Evolutionary conservation across 2,888 invertebrate genomes (phyloP).

Genomic region (Drosophila vallismaia): DNA sequence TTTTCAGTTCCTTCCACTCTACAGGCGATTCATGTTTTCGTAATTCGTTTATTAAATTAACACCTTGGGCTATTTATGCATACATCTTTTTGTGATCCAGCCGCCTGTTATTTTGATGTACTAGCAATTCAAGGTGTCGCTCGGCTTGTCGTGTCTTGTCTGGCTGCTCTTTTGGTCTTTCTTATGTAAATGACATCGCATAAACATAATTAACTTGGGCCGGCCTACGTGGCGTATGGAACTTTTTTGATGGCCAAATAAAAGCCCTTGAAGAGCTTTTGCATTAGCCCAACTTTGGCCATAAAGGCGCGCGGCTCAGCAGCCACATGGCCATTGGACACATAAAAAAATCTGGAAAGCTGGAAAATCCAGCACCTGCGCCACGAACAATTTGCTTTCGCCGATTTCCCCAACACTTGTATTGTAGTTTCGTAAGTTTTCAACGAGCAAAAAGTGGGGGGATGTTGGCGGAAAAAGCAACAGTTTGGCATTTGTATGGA

Average conservation of each 20-base stretch:
- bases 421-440: constrained; percentile 25
- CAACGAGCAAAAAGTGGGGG: background rate
- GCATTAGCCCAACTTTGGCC: constrained; percentile 55
- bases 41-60: constrained; percentile 63
- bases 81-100: constrained; percentile 32
- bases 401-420: constrained; percentile 2
- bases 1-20: constrained; percentile 13
- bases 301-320: constrained; percentile 53
- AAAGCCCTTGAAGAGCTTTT: constrained; percentile 54
- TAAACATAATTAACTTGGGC: constrained; percentile 69
- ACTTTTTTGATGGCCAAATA: constrained; percentile 52
- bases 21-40: constrained; percentile 47
- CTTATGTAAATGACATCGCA: constrained; percentile 69
- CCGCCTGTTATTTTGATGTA: constrained; percentile 52
- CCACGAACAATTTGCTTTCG: constrained; percentile 10
- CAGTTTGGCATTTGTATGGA: constrained; percentile 54
- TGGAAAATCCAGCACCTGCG: constrained; percentile 35
- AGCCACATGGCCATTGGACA: background rate
- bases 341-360: constrained; percentile 19
- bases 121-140: constrained; percentile 9
- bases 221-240: constrained; percentile 45
- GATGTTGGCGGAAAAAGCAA: constrained; percentile 43
- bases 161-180: constrained; percentile 53
- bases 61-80: constrained; percentile 64
- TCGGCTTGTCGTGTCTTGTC: too few relatives aligned